Conservation (phyloP, 2,888 invertebrate genomes). For the Andrena trimmerana region DNA sequence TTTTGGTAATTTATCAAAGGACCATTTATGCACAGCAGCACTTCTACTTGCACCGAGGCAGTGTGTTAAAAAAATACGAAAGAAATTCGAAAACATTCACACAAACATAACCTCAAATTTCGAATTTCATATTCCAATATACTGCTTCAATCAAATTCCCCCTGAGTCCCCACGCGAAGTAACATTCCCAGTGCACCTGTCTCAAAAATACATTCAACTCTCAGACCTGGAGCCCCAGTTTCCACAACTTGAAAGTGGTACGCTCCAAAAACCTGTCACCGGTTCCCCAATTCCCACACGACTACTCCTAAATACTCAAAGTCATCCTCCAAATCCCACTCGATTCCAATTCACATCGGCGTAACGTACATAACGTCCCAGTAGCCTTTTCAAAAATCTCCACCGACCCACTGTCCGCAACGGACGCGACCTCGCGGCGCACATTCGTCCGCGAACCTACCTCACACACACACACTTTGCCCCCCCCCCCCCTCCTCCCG, state of each 20-base stretch:
- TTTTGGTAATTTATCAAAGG: too few relatives aligned
- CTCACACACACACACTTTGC: constrained; percentile 63
- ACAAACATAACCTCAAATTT: background rate
- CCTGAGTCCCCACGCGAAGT: too few relatives aligned
- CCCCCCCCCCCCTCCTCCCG: constrained; percentile 10
- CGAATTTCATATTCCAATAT: background rate
- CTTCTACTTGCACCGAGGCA: too few relatives aligned
- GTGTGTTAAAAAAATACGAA: background rate
- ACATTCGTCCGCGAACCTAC: constrained; percentile 69
- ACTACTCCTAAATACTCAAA: background rate
- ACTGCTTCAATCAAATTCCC: too few relatives aligned
- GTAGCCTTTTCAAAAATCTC: constrained; percentile 3
- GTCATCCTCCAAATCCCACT: background rate
- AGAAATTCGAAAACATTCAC: background rate
- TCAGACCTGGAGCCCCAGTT: background rate
- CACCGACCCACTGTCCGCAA: constrained; percentile 57
- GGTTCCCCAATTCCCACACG: background rate
- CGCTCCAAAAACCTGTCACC: background rate
- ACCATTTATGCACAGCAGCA: too few relatives aligned
- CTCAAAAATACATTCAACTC: too few relatives aligned
- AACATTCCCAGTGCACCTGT: too few relatives aligned
- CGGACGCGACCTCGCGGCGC: constrained; percentile 60
- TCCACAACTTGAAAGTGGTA: background rate
- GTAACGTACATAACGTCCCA: background rate
- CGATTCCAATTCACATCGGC: too few relatives aligned